phyloP scores from a whole-genome alignment of 2,797 vertebrate species.

The Sternotherus odoratus region DNA sequence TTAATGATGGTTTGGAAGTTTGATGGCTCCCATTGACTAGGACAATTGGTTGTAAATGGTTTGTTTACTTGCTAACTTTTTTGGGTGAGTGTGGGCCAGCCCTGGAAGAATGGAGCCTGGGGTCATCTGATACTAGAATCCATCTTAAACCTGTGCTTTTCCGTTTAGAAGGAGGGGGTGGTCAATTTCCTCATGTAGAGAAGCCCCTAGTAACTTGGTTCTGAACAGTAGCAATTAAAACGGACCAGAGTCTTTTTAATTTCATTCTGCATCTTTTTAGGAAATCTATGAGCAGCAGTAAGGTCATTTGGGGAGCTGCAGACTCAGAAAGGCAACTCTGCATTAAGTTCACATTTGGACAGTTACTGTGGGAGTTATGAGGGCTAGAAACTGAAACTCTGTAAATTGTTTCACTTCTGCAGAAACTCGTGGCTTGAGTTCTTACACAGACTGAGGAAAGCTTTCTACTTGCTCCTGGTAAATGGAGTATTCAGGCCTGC shows the following conservation, averaged over 20 bases:
- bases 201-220: neutral
- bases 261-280: neutral
- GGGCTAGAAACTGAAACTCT: neutral
- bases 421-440: neutral
- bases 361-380: neutral
- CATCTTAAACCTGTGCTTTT: too few relatives aligned
- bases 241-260: neutral
- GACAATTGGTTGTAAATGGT: too few relatives aligned
- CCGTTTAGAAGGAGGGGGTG: too few relatives aligned
- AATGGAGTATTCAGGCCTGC: neutral
- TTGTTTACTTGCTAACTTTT: too few relatives aligned
- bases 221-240: neutral
- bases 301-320: fast-evolving
- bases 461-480: neutral
- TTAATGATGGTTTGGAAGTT: too few relatives aligned
- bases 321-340: neutral
- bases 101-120: too few relatives aligned
- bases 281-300: neutral
- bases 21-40: too few relatives aligned
- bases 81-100: too few relatives aligned
- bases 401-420: neutral
- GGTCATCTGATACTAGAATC: too few relatives aligned
- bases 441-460: neutral
- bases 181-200: neutral
- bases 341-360: neutral